Conservation (phyloP, 2,888 invertebrate genomes). For the Poecilobothrus nobilitatus region DNA sequence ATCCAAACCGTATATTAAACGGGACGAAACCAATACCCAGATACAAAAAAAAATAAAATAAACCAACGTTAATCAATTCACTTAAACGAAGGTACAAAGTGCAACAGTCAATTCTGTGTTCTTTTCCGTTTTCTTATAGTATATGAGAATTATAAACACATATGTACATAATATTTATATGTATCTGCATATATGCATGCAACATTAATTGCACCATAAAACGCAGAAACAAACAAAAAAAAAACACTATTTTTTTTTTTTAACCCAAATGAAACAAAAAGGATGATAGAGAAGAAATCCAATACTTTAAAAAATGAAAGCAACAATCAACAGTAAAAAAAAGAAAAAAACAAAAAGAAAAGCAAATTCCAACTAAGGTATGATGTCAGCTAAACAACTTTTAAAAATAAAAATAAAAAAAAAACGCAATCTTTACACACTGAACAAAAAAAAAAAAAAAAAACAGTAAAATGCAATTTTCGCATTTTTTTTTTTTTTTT, state of each 20-base stretch:
- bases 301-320: background rate
- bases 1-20: too few species aligned
- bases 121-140: too few species aligned
- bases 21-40: too few species aligned
- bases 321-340: too few species aligned
- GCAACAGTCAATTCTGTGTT: background rate
- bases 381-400: background rate
- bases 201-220: too few species aligned
- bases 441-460: background rate
- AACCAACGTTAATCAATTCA: too few species aligned
- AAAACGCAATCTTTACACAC: background rate
- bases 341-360: background rate
- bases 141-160: background rate
- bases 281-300: background rate
- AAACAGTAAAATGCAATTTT: background rate
- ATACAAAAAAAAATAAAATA: too few species aligned
- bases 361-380: background rate
- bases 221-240: too few species aligned
- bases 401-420: background rate
- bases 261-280: too few species aligned
- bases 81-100: background rate
- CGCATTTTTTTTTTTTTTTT: background rate
- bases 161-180: background rate
- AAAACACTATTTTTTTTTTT: too few species aligned
- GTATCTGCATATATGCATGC: too few species aligned